Evolutionary conservation across 2,888 invertebrate species (phyloP).

Genomic region (Acrobasis suavella): DNA sequence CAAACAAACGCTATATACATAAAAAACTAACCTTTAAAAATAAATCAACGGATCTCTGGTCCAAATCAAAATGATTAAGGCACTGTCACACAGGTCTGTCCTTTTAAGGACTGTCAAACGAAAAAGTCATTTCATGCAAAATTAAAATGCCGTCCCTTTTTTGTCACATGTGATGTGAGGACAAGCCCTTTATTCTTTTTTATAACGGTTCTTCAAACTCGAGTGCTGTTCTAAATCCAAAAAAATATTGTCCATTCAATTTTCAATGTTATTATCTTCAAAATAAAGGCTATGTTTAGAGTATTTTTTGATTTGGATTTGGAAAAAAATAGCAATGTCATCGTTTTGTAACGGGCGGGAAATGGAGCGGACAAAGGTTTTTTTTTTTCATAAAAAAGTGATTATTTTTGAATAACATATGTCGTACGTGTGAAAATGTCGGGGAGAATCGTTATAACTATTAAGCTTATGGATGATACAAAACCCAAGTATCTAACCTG

Average conservation of each 20-base stretch:
- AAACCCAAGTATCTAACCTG: no score
- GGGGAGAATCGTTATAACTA: neutral
- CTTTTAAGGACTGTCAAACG: neutral
- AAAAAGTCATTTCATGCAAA: constrained; percentile 74
- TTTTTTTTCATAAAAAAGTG: constrained; percentile 3
- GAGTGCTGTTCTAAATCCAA: neutral
- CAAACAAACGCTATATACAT: no score
- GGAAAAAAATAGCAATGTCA: constrained; percentile 59
- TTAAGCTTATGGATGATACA: no score
- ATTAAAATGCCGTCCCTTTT: constrained; percentile 64
- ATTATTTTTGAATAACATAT: constrained; percentile 11
- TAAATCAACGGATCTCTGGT: constrained; percentile 3
- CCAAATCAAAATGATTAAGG: constrained; percentile 9
- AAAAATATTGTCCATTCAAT: neutral
- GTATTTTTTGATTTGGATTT: constrained; percentile 22
- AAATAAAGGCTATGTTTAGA: neutral
- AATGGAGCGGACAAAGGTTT: constrained; percentile 43
- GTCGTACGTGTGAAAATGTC: constrained; percentile 17
- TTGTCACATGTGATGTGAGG: constrained; percentile 51
- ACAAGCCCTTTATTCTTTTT: constrained; percentile 53
- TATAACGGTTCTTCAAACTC: constrained; percentile 45
- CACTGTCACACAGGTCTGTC: constrained; percentile 8
- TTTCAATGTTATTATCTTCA: neutral
- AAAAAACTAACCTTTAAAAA: no score
- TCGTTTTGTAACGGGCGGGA: constrained; percentile 47